A percentile compares a stretch with the other conserved stretches of the same genome.
phyloP scores from a whole-genome alignment of 92 coral and sea anemone species.

The Hydrozoanthus gracilis region DNA sequence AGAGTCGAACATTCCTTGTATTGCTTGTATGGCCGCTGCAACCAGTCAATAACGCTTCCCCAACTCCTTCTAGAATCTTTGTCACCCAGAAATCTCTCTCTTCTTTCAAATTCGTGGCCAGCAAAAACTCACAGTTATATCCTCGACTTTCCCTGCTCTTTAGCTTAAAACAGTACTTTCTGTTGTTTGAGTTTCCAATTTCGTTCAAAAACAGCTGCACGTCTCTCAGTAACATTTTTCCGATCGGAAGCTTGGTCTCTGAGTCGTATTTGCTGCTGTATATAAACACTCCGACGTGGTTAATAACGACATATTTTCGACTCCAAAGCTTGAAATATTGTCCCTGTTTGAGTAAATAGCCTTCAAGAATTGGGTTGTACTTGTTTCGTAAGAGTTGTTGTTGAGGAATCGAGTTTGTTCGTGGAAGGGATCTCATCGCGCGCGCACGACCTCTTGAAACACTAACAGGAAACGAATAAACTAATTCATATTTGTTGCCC shows the following conservation, averaged over 20 bases:
- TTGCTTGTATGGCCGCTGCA: background rate
- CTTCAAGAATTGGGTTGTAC: conserved; percentile 39
- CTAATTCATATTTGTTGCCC: background rate
- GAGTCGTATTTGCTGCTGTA: conserved; percentile 36
- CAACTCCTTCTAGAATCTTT: conserved; percentile 47
- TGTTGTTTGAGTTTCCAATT: conserved; percentile 19
- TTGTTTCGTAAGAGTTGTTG: conserved; percentile 18
- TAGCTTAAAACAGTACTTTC: conserved; percentile 33
- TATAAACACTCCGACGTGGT: conserved; percentile 43
- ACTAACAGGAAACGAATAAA: background rate
- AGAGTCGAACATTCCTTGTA: conserved; percentile 3
- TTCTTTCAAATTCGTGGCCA: conserved; percentile 31
- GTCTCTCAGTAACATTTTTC: conserved; percentile 37
- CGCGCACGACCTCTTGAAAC: too few species aligned
- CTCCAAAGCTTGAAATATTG: conserved; percentile 50
- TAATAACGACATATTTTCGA: conserved; percentile 47
- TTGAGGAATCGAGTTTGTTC: background rate
- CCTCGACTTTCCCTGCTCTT: conserved; percentile 27
- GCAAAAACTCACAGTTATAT: conserved; percentile 18
- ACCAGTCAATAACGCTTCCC: conserved; percentile 9
- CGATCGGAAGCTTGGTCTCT: conserved; percentile 38
- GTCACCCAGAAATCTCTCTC: conserved; percentile 48
- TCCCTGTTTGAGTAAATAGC: conserved; percentile 47
- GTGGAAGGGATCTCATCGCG: conserved; percentile 41
- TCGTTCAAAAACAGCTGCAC: conserved; percentile 34